Evolutionary conservation across 23 tunicate species (phyloP), one percentile per base, ranked within the genome.

Genomic region (Diplosoma virens): DNA sequence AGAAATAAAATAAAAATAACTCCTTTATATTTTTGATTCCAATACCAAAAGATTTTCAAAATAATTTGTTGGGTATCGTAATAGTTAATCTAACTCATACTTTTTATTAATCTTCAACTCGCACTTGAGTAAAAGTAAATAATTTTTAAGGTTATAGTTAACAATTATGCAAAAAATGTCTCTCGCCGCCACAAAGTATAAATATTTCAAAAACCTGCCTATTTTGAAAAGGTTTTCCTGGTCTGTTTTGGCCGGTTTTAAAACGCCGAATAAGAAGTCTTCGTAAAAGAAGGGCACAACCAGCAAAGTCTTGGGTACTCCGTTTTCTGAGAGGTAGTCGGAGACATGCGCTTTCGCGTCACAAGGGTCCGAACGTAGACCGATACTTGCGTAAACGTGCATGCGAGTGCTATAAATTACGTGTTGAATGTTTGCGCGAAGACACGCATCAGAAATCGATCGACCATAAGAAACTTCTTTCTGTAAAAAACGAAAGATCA

Each of bases 291-390:
- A 77, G 3, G 89, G 89, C 31, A 84, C 71, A 16, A 66, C 64
- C 31, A 84, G 37, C 30, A 77, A 27, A 22, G 89, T 84, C 30
- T 53, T 65, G 17, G 69, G 48, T 4, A 84, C 35, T 0, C 33
- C 63, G 1, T 37, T 54, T 66, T 76, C 75, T 6, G 72, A 54
- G 22, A 84, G 11, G 32, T 77, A 84, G 30, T 84, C 89, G 3
- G 89, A 64, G 16, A 84, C 53, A 41, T 64, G 76, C n/a, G 89
- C 89, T 69, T 84, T 84, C 29, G 82, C 82, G 33, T 84, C 89
- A 35, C 89, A 84, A 18, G 69, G 73, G 29, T 84, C 89, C 1
- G 83, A 84, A 28, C 81, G 27, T 61, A 84, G 41, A 11, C 89
- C 89, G 37, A 77, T 66, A 25, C 71, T 31, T 1, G 89, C 82